Evolutionary conservation across 2,888 invertebrate genomes (phyloP).

Genomic region (Agrotis exclamationis): DNA sequence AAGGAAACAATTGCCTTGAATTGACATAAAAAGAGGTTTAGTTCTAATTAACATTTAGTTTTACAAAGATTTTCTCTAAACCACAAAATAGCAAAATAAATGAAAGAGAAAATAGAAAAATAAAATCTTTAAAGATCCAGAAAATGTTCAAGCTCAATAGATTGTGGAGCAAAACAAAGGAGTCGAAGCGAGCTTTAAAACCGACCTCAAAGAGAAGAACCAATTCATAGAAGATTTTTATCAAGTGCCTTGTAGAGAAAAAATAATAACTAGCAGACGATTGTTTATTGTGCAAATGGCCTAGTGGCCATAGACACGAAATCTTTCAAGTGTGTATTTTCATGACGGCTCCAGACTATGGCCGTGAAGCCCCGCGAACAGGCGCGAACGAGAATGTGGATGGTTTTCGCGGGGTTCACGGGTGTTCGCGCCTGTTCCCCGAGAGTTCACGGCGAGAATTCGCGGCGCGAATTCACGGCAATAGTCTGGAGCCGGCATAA

Average conservation of each 20-base stretch:
- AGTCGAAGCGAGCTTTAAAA: constrained; percentile 23
- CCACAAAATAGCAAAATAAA: constrained; percentile 25
- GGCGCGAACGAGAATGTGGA: too few species aligned
- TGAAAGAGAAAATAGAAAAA: constrained; percentile 34
- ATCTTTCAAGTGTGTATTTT: too few species aligned
- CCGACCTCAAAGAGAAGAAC: constrained; percentile 36
- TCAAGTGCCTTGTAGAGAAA: constrained; percentile 27
- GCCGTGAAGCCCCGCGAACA: too few species aligned
- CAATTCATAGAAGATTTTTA: constrained; percentile 32
- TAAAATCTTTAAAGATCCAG: constrained; percentile 32
- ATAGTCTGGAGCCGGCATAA: too few species aligned
- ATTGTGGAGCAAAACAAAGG: constrained; percentile 47
- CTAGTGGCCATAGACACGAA: too few species aligned
- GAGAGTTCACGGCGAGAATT: too few species aligned
- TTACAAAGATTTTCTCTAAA: neutral
- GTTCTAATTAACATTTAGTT: neutral
- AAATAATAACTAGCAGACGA: neutral
- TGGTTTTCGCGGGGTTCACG: too few species aligned
- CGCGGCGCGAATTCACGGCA: too few species aligned
- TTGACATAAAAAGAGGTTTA: neutral
- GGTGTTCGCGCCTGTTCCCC: too few species aligned
- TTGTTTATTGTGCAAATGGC: neutral
- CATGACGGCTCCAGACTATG: too few species aligned
- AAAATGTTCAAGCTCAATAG: constrained; percentile 39
- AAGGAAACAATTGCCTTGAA: too few species aligned